Evolutionary conservation across 1,140 invertebrate genomes (phyloP).

Genomic region (Anoplophora glabripennis): DNA sequence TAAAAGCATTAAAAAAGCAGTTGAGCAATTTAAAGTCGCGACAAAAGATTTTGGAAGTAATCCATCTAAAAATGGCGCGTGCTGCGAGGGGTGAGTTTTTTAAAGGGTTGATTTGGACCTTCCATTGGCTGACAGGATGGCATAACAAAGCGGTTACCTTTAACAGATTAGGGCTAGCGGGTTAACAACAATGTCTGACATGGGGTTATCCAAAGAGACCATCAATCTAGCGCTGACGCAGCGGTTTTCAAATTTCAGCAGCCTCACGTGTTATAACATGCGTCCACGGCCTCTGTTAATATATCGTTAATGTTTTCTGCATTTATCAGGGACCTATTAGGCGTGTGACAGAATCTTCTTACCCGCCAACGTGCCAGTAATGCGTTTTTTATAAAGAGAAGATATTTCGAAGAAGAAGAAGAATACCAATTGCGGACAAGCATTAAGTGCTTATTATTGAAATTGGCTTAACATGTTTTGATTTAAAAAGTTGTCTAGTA

Average conservation of each 20-base stretch:
- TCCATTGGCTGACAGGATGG: constrained; percentile 24
- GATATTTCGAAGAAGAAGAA: too few species aligned
- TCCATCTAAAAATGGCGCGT: constrained; percentile 27
- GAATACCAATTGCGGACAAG: too few species aligned
- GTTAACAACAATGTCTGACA: constrained; percentile 28
- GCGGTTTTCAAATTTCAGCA: constrained; percentile 16
- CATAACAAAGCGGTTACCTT: constrained; percentile 29
- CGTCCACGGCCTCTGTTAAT: constrained; percentile 12
- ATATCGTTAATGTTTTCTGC: not conserved
- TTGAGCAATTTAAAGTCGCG: constrained; percentile 3
- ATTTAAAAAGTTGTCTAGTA: too few species aligned
- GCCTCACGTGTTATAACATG: constrained; percentile 10
- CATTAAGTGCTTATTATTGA: too few species aligned
- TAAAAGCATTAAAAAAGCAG: not conserved
- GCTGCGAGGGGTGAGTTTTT: constrained; percentile 12
- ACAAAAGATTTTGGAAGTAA: constrained; percentile 15
- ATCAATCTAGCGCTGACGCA: constrained; percentile 26
- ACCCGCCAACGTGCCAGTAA: too few species aligned
- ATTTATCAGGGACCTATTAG: too few species aligned
- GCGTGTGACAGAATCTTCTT: too few species aligned
- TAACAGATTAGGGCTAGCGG: constrained; percentile 26
- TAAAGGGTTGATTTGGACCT: constrained; percentile 19
- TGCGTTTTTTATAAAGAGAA: too few species aligned
- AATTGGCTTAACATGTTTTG: too few species aligned
- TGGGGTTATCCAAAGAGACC: constrained; percentile 19